Conservation (phyloP, 2,113 vertebrate species). For the Gallinago media region DNA sequence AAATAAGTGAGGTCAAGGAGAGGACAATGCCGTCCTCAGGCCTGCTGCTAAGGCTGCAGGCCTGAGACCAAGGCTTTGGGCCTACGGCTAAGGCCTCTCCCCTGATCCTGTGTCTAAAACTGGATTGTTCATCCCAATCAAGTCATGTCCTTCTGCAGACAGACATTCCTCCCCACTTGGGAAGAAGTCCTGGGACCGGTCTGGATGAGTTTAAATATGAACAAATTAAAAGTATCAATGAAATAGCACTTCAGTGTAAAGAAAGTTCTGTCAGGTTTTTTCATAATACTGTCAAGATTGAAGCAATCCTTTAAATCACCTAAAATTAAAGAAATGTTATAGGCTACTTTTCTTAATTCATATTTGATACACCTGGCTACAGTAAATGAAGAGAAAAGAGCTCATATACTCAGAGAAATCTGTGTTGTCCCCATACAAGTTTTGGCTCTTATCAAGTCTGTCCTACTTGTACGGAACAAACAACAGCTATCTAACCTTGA, state of each 20-base stretch:
- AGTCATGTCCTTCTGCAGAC: no score
- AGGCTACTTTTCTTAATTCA: not conserved
- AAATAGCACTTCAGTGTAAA: not conserved
- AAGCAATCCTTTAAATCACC: not conserved
- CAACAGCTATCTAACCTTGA: not conserved
- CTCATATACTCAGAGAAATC: not conserved
- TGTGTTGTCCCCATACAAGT: not conserved
- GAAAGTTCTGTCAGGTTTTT: not conserved
- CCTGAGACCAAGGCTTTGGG: no score
- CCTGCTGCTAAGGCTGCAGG: no score
- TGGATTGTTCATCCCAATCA: no score
- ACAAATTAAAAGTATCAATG: not conserved
- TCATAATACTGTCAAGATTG: not conserved
- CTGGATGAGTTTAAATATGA: not conserved
- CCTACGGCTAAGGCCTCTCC: no score
- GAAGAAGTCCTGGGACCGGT: not conserved
- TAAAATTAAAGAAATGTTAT: not conserved
- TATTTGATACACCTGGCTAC: not conserved
- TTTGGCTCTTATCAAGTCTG: not conserved
- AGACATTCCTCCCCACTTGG: no score
- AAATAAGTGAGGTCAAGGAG: no score
- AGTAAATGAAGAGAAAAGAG: not conserved
- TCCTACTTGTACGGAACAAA: fast-evolving
- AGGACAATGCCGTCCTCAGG: no score
- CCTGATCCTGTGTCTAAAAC: no score